Conservation (phyloP, 2,888 invertebrate species). For the Amiota mariae region DNA sequence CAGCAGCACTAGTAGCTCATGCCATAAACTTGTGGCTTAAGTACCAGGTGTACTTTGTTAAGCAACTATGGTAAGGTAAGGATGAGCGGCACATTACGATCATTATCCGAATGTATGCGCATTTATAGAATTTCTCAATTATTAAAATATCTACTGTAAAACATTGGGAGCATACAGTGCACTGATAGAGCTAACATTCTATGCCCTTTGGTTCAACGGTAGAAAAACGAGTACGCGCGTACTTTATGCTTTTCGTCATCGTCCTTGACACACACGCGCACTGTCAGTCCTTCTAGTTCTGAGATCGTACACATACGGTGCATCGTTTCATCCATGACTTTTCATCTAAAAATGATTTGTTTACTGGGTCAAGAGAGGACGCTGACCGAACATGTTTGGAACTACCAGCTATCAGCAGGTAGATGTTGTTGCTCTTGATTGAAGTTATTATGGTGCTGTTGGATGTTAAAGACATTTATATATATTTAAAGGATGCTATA, state of each 20-base stretch:
- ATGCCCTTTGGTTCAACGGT: conserved; percentile 88
- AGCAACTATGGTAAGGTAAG: conserved; percentile 73
- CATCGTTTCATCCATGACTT: conserved; percentile 91
- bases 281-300: conserved; percentile 77
- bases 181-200: conserved; percentile 93
- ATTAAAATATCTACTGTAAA: conserved; percentile 81
- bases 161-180: conserved; percentile 94
- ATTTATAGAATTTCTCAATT: conserved; percentile 79
- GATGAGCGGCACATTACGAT: conserved; percentile 82
- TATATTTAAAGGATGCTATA: neutral
- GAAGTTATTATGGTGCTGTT: conserved; percentile 47
- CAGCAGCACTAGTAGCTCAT: conserved; percentile 65
- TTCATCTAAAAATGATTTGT: conserved; percentile 71
- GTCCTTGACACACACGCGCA: conserved; percentile 92
- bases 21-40: conserved; percentile 36
- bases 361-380: conserved; percentile 69
- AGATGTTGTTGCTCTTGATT: conserved; percentile 44
- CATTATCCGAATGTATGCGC: conserved; percentile 96
- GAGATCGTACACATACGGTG: conserved; percentile 82
- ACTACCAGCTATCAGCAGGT: conserved; percentile 93
- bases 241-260: conserved; percentile 85
- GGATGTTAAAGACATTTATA: neutral
- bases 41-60: conserved; percentile 72
- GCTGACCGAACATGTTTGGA: conserved; percentile 77
- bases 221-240: no score